Conservation (phyloP, 2,113 vertebrate species). For the Microcebus murinus region DNA sequence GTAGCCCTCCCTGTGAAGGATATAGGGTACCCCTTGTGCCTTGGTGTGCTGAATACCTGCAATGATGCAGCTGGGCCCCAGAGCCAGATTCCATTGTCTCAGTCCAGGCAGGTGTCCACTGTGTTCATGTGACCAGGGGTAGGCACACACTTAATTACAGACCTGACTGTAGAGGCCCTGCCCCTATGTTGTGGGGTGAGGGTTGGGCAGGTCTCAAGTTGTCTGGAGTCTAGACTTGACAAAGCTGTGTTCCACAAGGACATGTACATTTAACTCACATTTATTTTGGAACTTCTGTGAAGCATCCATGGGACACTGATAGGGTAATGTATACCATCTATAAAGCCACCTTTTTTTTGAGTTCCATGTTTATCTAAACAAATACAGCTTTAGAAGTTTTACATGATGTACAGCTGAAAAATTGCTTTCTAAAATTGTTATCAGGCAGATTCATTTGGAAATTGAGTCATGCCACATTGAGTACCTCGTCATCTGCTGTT, state of each 20-base stretch:
- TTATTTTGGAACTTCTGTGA: not conserved
- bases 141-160: accelerated
- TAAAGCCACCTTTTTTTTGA: not conserved
- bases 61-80: not conserved
- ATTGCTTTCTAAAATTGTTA: not conserved
- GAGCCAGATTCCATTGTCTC: not conserved
- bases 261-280: not conserved
- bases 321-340: not conserved
- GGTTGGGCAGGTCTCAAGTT: not conserved
- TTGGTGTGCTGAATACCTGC: not conserved
- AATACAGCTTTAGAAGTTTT: not conserved
- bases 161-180: not conserved
- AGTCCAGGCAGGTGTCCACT: not conserved
- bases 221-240: not conserved
- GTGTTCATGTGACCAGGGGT: not conserved
- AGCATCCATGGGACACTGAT: not conserved
- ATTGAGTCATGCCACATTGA: too few relatives aligned
- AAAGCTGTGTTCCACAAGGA: not conserved
- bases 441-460: not conserved
- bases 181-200: accelerated
- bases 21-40: not conserved
- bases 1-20: not conserved
- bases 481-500: not conserved
- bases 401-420: not conserved
- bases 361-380: not conserved